Base-by-base conservation (phyloP, 2,888 invertebrate genomes). In the Nemapogon koenigi region DNA sequence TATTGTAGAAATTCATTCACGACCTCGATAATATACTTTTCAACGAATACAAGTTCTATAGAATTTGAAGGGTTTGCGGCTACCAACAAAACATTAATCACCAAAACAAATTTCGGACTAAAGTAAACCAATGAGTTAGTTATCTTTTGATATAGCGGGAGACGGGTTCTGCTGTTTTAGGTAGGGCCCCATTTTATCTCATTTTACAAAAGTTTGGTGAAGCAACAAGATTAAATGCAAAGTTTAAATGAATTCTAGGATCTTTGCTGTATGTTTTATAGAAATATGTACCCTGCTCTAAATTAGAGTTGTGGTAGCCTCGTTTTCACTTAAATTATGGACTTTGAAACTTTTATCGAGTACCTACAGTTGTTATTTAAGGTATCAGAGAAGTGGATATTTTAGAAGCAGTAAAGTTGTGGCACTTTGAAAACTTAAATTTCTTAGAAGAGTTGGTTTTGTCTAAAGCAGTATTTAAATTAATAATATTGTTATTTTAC, bases 241-340 rank as follows among this genome's bases (percentile, higher is more conserved):
- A 73, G 72, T 72, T 72, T 72, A 71, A 73, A 73, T 73, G 67
- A 72, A 72, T 70, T 68, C 68, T 62, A 63, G 60, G 56, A 55
- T 56, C 57, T 55, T 51, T 52, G 52, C 22, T 22, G 22, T 22
- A 22, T 7, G 6, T 7, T 22, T 22, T 22, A 7, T 22, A 6
- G 22, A 7, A 22, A 22, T 22, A 7, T 7, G 10, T 22, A 7
- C 10, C 10, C 10, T 22, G 6, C 4, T 22, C 10, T 22, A 22
- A 7, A 22, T 22, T 22, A 22, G 6, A 22, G 6, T 22, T 22
- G n/a, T n/a, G n/a, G n/a, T n/a, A n/a, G n/a, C n/a, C n/a, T n/a
- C n/a, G n/a, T n/a, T n/a, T n/a, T n/a, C n/a, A n/a, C n/a, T n/a
- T n/a, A n/a, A n/a, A n/a, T n/a, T n/a, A n/a, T n/a, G n/a, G n/a